Evolutionary conservation across 35 echinoderm and acorn worm species (phyloP).

Genomic region (Ptychodera flava): DNA sequence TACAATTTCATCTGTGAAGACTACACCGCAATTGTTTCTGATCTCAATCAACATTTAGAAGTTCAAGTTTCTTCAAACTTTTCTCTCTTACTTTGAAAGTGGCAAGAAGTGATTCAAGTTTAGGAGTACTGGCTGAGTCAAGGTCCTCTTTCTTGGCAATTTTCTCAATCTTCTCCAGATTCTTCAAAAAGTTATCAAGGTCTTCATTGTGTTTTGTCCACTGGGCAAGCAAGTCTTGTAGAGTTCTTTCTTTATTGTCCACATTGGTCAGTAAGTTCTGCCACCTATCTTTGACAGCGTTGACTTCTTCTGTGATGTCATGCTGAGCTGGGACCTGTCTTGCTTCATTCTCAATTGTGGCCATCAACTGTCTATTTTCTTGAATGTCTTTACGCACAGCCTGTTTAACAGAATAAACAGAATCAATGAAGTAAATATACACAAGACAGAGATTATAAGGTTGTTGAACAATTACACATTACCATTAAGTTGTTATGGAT

Average conservation of each 20-base stretch:
- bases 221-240: constrained; percentile 17
- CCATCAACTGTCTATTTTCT: constrained; percentile 37
- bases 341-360: constrained; percentile 20
- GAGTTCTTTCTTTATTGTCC: background rate
- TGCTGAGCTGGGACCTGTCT: constrained; percentile 5
- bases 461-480: no score
- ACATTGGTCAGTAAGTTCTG: background rate
- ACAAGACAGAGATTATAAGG: no score
- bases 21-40: no score
- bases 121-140: constrained; percentile 10
- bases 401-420: constrained; percentile 14
- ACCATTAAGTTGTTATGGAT: no score
- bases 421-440: no score
- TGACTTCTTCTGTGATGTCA: constrained; percentile 17
- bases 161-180: constrained; percentile 33
- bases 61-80: no score
- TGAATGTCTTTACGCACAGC: constrained; percentile 11
- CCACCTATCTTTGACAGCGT: constrained; percentile 22
- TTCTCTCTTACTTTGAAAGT: background rate
- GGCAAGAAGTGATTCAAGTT: background rate
- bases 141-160: constrained; percentile 20
- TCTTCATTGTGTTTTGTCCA: constrained; percentile 35
- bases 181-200: background rate
- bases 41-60: no score
- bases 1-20: no score